Conservation (phyloP, 2,888 invertebrate species). For the Xylota sylvarum region DNA sequence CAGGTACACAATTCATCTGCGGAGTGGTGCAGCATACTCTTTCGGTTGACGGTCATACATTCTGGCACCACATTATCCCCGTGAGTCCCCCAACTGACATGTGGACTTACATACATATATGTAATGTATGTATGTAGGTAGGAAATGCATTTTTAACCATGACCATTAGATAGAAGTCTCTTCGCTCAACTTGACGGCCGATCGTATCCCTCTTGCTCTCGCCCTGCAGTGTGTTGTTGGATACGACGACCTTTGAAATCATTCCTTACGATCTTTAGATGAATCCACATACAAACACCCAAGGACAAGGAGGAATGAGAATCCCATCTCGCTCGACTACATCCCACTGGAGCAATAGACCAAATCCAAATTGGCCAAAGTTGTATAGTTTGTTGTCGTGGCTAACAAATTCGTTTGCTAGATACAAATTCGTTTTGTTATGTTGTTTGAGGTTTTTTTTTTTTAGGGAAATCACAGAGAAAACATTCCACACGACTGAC, state of each 20-base stretch:
- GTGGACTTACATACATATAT: constrained; percentile 33
- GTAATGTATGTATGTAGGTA: constrained; percentile 39
- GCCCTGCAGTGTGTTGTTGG: constrained; percentile 11
- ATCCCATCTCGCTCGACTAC: constrained; percentile 43
- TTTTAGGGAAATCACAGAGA: constrained; percentile 1
- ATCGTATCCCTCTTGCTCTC: constrained; percentile 42
- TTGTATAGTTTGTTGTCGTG: constrained; percentile 38
- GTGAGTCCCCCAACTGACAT: not conserved
- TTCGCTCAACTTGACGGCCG: constrained; percentile 69
- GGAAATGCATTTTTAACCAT: constrained; percentile 72
- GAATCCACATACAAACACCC: constrained; percentile 5
- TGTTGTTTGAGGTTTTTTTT: not conserved
- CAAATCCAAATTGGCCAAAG: constrained; percentile 58
- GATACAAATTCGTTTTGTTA: constrained; percentile 42
- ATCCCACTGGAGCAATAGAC: constrained; percentile 47
- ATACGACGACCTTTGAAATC: constrained; percentile 71
- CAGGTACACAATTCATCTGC: constrained; percentile 43
- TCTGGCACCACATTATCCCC: constrained; percentile 55
- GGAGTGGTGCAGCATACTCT: constrained; percentile 11
- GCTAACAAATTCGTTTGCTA: constrained; percentile 65
- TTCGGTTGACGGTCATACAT: constrained; percentile 62
- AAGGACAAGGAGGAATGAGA: constrained; percentile 2
- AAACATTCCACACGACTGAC: constrained; percentile 68
- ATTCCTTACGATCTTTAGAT: constrained; percentile 52
- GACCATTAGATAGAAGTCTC: constrained; percentile 72